phyloP scores from a whole-genome alignment of 2,888 invertebrate species.

The Lacanobia oleracea region DNA sequence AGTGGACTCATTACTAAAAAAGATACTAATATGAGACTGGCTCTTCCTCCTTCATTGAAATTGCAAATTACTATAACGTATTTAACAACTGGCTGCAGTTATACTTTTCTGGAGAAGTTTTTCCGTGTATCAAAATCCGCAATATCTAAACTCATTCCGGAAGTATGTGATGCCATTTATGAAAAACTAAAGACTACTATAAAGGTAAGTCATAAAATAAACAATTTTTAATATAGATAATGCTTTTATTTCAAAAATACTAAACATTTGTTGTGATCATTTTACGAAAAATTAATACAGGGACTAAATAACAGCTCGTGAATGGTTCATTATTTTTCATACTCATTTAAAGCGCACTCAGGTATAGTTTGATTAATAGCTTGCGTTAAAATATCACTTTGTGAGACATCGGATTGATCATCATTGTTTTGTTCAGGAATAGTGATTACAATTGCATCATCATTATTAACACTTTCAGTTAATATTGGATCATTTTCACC shows the following conservation, averaged over 20 bases:
- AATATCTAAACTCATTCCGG: constrained; percentile 22
- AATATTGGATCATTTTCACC: constrained; percentile 21
- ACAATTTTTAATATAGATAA: constrained; percentile 20
- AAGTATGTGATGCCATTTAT: constrained; percentile 23
- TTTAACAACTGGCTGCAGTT: constrained; percentile 26
- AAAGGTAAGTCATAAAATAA: constrained; percentile 26
- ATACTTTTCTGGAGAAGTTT: constrained; percentile 20
- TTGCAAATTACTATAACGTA: constrained; percentile 27
- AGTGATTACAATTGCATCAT: constrained; percentile 28
- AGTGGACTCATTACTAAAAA: constrained; percentile 16
- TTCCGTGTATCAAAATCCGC: constrained; percentile 21
- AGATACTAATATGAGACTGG: no score
- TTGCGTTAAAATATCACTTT: constrained; percentile 25
- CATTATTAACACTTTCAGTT: constrained; percentile 12
- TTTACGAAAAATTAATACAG: constrained; percentile 6
- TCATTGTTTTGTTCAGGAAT: constrained; percentile 22
- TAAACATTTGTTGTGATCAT: constrained; percentile 13
- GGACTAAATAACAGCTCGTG: constrained; percentile 17
- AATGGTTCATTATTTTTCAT: constrained; percentile 22
- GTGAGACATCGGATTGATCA: constrained; percentile 15
- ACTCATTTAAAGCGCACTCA: constrained; percentile 19
- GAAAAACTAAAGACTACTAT: constrained; percentile 20
- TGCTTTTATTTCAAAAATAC: no score
- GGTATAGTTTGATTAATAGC: constrained; percentile 20
- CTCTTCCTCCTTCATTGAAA: constrained; percentile 27